Evolutionary conservation across 2,797 vertebrate species (phyloP).

Genomic region (Fratercula arctica): DNA sequence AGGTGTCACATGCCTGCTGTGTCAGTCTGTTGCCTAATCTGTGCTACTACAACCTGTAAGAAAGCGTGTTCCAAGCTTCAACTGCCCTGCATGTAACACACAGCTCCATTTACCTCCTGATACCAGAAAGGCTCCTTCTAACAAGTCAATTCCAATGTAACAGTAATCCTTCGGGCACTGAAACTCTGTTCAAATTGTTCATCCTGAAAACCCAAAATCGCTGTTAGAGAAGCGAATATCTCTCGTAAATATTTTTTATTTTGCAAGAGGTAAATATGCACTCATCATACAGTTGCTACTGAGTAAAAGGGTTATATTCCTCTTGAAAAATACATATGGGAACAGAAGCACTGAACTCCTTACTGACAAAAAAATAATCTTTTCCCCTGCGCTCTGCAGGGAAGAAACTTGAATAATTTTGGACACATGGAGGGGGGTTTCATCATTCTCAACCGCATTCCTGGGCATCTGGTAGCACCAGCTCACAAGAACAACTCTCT

Average conservation of each 20-base stretch:
- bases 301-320: background rate
- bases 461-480: conserved; percentile 6
- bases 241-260: background rate
- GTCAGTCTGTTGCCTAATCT: background rate
- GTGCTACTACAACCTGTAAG: background rate
- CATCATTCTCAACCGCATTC: background rate
- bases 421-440: background rate
- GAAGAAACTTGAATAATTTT: conserved; percentile 40
- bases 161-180: background rate
- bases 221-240: background rate
- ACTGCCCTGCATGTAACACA: background rate
- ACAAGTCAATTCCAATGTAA: background rate
- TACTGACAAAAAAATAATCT: background rate
- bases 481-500: background rate
- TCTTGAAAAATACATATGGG: background rate
- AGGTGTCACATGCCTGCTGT: background rate
- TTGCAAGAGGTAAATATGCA: background rate
- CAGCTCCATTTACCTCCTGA: background rate
- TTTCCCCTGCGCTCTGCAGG: background rate
- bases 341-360: background rate
- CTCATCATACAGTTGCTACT: background rate
- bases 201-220: background rate
- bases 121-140: background rate
- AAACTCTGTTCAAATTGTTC: background rate
- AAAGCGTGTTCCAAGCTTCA: background rate